Evolutionary conservation across 2,113 vertebrate species (phyloP).

Genomic region (Phocoena phocoena): DNA sequence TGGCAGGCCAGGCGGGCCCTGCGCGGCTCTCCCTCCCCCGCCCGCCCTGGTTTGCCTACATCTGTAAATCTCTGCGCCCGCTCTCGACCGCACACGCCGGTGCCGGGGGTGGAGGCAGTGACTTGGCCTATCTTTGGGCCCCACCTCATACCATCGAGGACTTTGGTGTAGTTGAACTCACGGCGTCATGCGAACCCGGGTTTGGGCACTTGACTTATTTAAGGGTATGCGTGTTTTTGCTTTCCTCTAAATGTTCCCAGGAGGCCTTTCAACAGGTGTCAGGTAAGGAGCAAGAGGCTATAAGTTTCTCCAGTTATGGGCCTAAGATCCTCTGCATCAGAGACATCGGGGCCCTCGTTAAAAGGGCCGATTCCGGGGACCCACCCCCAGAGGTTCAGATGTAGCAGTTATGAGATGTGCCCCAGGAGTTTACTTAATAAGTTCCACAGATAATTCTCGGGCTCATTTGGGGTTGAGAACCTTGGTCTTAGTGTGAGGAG

Average conservation of each 20-base stretch:
- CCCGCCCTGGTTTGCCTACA: no score
- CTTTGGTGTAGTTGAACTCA: not conserved
- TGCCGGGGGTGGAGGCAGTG: not conserved
- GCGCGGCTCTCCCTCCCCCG: not conserved
- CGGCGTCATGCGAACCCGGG: not conserved
- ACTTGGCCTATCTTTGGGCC: not conserved
- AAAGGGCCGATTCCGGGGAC: not conserved
- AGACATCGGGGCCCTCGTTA: not conserved
- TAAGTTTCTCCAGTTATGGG: not conserved
- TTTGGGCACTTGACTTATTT: not conserved
- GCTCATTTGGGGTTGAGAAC: not conserved
- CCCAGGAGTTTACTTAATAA: not conserved
- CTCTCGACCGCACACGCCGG: not conserved
- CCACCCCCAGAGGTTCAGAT: not conserved
- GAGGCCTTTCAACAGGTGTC: slow-evolving; percentile 64
- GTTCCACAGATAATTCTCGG: not conserved
- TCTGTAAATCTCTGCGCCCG: not conserved
- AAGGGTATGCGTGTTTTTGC: not conserved
- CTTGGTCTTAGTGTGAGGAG: not conserved
- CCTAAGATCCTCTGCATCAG: not conserved
- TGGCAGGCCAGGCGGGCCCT: slow-evolving; percentile 15
- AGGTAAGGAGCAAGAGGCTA: not conserved
- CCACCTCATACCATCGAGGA: not conserved
- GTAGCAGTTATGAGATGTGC: not conserved
- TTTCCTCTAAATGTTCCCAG: not conserved